Percentiles rank a stretch among this genome's conserved stretches.
phyloP scores from a whole-genome alignment of 2,113 vertebrate species.

The Zootoca vivipara region DNA sequence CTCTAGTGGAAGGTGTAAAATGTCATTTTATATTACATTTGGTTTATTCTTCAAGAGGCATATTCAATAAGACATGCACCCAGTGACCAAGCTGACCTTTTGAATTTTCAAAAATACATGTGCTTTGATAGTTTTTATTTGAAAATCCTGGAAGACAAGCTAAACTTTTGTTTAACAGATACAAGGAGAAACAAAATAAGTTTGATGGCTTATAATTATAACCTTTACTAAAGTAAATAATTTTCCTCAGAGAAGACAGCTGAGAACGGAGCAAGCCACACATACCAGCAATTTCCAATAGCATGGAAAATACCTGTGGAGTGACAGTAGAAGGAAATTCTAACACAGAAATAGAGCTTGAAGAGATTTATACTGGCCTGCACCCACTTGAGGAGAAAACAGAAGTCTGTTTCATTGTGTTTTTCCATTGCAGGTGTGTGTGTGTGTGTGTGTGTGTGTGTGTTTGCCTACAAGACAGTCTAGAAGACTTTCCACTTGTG shows the following conservation, averaged over 20 bases:
- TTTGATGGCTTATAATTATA: constrained; percentile 43
- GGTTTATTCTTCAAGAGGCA: constrained; percentile 31
- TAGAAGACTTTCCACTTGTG: background rate
- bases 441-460: no score
- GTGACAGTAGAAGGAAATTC: constrained; percentile 18
- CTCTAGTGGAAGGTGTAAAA: constrained; percentile 44
- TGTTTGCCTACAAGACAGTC: background rate
- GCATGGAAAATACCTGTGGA: background rate
- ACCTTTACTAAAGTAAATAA: constrained; percentile 46
- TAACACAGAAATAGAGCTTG: background rate
- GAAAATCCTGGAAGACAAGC: constrained; percentile 40
- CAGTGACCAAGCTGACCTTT: constrained; percentile 53
- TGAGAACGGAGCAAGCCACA: background rate
- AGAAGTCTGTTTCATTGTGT: accelerated
- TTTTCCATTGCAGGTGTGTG: background rate
- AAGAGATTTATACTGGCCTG: background rate
- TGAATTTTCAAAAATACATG: constrained; percentile 32
- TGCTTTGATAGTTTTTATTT: constrained; percentile 29
- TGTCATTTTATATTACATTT: constrained; percentile 53
- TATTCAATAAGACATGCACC: constrained; percentile 44
- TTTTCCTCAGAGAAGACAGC: constrained; percentile 31
- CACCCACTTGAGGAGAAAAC: constrained; percentile 13
- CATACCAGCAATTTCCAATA: background rate
- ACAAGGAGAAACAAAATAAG: constrained; percentile 36
- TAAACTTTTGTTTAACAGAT: constrained; percentile 54